phyloP scores from a whole-genome alignment of 2,797 vertebrate species.

The Clarias pachynema region DNA sequence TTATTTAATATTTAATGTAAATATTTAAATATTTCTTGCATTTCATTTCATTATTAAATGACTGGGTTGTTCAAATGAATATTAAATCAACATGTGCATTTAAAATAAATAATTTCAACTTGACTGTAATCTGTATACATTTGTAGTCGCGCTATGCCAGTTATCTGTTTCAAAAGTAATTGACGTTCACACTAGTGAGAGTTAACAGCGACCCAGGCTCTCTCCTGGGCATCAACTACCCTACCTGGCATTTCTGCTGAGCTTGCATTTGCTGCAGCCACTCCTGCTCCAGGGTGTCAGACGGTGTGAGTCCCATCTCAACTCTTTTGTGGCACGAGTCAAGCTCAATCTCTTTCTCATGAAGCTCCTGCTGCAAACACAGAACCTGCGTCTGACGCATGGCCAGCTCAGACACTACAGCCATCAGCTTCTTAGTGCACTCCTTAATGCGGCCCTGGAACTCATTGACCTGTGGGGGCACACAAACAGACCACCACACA shows the following conservation, averaged over 20 bases:
- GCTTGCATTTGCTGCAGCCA: slow-evolving; percentile 76
- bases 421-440: slow-evolving; percentile 80
- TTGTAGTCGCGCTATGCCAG: background rate
- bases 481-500: background rate
- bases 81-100: background rate
- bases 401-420: slow-evolving; percentile 84
- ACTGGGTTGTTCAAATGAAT: background rate
- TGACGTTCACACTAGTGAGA: background rate
- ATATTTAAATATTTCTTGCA: background rate
- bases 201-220: slow-evolving; percentile 70
- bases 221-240: slow-evolving; percentile 66
- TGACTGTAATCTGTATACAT: background rate
- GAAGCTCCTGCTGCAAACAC: slow-evolving; percentile 83
- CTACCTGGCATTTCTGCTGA: slow-evolving; percentile 71
- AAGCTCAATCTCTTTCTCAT: slow-evolving; percentile 79
- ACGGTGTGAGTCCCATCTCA: slow-evolving; percentile 81
- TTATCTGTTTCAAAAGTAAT: background rate
- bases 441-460: slow-evolving; percentile 76
- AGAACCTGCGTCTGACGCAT: slow-evolving; percentile 81
- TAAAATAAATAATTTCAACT: background rate
- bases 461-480: slow-evolving; percentile 74
- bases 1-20: background rate
- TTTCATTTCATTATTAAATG: background rate
- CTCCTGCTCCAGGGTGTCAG: slow-evolving; percentile 78
- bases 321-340: slow-evolving; percentile 75